These are phyloP conservation scores for sheep (Ovis aries) DNA, from an alignment of 2,113 vertebrate genomes.

Conservation along the genomic window DNA sequence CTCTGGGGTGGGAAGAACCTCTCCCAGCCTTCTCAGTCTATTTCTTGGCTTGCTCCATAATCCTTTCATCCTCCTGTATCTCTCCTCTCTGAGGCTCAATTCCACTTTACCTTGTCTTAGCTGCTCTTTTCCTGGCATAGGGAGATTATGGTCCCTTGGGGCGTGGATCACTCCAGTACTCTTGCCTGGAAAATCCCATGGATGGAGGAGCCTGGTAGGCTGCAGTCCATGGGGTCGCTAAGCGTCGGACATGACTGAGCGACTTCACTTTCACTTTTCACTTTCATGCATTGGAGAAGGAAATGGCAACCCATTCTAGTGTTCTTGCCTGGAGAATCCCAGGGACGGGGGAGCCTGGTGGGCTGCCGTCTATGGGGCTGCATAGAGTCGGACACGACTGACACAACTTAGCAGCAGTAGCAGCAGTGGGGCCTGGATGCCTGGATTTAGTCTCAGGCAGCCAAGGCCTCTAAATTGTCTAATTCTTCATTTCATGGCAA, in stretches of 20 bases:
- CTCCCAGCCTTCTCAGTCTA: background rate
- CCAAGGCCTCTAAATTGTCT: background rate
- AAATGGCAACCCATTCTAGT: too few species aligned
- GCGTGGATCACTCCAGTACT: background rate
- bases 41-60: background rate
- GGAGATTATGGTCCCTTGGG: background rate
- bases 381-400: too few species aligned
- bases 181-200: too few species aligned
- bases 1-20: background rate
- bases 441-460: background rate
- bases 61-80: background rate
- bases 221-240: too few species aligned
- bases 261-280: too few species aligned
- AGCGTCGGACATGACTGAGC: too few species aligned
- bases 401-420: too few species aligned
- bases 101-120: background rate
- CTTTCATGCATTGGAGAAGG: too few species aligned
- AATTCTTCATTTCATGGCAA: background rate
- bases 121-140: background rate
- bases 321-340: too few species aligned
- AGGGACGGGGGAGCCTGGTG: too few species aligned
- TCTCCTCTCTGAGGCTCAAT: background rate
- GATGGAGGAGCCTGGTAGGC: too few species aligned
- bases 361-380: too few species aligned
- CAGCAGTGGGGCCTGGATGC: background rate